Evolutionary conservation across 2,113 vertebrate genomes (phyloP).

Genomic region (Paradisaea rubra): DNA sequence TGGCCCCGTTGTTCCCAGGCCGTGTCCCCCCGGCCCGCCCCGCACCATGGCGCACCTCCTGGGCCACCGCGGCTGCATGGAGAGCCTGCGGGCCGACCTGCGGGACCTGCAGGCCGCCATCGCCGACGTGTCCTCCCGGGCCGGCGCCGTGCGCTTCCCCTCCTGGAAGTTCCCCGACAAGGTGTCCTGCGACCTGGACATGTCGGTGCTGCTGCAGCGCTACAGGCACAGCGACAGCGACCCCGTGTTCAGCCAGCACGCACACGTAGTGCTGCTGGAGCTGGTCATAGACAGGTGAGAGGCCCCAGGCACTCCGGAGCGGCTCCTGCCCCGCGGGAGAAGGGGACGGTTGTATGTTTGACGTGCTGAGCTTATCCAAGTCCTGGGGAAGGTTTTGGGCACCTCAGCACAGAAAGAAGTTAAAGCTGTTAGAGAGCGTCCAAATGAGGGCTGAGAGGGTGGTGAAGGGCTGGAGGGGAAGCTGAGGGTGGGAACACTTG

Average conservation of each 20-base stretch:
- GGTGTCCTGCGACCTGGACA: conserved; percentile 82
- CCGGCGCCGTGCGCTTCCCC: conserved; percentile 75
- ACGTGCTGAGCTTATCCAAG: neutral
- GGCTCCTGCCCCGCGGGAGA: fast-evolving
- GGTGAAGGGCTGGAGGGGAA: neutral
- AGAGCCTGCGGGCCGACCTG: conserved; percentile 85
- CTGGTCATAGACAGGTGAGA: conserved; percentile 89
- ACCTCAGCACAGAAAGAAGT: neutral
- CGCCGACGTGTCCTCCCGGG: conserved; percentile 80
- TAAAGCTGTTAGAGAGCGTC: neutral
- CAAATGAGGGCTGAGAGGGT: neutral
- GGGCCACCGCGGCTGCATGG: conserved; percentile 82
- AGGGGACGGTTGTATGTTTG: too few species aligned
- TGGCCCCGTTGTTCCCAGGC: neutral
- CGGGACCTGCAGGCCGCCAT: conserved; percentile 86
- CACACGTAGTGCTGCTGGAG: conserved; percentile 87
- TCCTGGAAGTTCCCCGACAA: conserved; percentile 95
- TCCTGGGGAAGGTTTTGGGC: neutral
- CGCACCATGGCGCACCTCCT: conserved; percentile 68
- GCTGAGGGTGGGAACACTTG: neutral
- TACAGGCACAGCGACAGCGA: conserved; percentile 80
- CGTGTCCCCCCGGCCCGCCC: neutral
- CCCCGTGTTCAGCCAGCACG: conserved; percentile 81
- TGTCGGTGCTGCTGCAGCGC: conserved; percentile 77
- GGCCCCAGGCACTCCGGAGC: fast-evolving